phyloP scores from a whole-genome alignment of 2,797 vertebrate species.

The Anguilla marmorata region DNA sequence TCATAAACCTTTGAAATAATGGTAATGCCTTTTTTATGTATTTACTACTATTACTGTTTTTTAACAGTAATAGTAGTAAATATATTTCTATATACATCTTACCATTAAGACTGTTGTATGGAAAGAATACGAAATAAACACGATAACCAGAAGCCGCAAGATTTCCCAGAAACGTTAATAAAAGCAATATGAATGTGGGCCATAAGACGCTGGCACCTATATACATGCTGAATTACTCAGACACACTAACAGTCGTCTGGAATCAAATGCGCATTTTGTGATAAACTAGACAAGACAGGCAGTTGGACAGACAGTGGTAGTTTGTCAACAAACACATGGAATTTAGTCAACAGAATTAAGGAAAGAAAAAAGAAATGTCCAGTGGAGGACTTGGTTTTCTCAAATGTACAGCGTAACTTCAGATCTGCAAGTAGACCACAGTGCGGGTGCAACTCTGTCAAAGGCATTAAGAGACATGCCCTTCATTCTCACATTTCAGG shows the following conservation, averaged over 20 bases:
- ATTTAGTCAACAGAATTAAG: neutral
- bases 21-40: neutral
- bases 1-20: neutral
- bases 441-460: neutral
- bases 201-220: neutral
- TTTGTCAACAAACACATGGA: neutral
- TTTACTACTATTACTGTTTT: neutral
- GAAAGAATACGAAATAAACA: conserved; percentile 25
- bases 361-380: neutral
- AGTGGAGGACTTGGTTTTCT: neutral
- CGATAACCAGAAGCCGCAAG: neutral
- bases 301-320: neutral
- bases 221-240: neutral
- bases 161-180: neutral
- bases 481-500: neutral
- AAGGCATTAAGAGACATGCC: neutral
- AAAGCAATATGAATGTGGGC: neutral
- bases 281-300: neutral
- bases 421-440: neutral
- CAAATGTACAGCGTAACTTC: neutral
- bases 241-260: neutral
- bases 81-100: neutral
- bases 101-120: conserved; percentile 10
- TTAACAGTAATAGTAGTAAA: conserved; percentile 1
- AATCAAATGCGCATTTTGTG: neutral